Evolutionary conservation across 2,113 vertebrate genomes (phyloP), one percentile per base, ranked within the genome.

Genomic region (Felis chaus): DNA sequence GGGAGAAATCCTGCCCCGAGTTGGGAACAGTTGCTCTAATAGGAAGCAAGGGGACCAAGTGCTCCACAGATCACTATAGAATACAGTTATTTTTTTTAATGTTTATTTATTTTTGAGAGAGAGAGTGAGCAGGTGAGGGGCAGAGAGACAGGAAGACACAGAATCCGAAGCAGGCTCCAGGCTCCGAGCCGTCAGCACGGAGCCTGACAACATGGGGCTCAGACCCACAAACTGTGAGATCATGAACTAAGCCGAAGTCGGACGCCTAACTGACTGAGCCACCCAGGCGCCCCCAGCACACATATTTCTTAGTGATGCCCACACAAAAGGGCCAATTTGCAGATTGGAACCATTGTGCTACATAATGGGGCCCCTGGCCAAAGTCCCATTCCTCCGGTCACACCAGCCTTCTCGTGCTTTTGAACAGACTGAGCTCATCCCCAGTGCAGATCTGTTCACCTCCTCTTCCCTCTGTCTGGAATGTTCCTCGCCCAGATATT

Each of bases 341-440:
- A 33, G 14, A 13, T 5, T 15, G 33, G 29, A 71, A n/a, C 16
- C 16, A 0, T n/a, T 10, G 10, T 3, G 1, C 7, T 33, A 3
- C 68, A 8, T 18, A 45, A 16, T 3, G 5, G 23, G 9, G 27
- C 21, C 14, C 16, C 45, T 1, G 14, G 41, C 15, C 84, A 63
- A 7, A 18, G 29, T 53, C 21, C 10, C 3, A 19, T 31, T 18
- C 23, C n/a, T 21, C 48, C 1, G 0, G 25, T 63, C n/a, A 45
- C 36, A 25, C 9, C 18, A 41, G 18, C 31, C 66, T 73, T 66
- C 91, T 9, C 39, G 1, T 0, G 31, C n/a, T 41, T 29, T 39
- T 11, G 4, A 27, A 12, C 2, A 25, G 41, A 36, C 33, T 15
- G 9, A 2, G 7, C 23, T n/a, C 45, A 6, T 5, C 27, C 21